A percentile compares a stretch with the other conserved stretches of the same genome.
phyloP scores from a whole-genome alignment of 2,113 vertebrate species.

The Thomomys bottae region DNA sequence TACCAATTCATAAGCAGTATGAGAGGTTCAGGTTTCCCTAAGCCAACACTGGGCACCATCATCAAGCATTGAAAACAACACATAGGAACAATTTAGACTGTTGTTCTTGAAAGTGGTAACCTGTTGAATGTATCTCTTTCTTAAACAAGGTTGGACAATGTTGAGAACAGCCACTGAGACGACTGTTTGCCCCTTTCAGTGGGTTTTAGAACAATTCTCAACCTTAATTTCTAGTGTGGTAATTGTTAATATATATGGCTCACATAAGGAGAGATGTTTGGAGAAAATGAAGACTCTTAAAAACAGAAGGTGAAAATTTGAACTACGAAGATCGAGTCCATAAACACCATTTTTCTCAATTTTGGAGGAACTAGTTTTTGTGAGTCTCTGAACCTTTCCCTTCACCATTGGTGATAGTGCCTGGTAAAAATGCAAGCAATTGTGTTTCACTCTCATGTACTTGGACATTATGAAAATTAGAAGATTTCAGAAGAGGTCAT shows the following conservation, averaged over 20 bases:
- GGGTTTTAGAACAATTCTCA: not conserved
- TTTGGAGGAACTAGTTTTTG: not conserved
- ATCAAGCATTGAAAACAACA: not conserved
- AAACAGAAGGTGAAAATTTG: not conserved
- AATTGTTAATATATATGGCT: not conserved
- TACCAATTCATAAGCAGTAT: not conserved
- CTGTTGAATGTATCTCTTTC: not conserved
- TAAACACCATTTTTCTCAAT: not conserved
- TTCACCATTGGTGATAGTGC: not conserved
- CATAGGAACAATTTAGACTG: not conserved
- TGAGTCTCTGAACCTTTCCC: not conserved
- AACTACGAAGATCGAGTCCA: conserved; percentile 7
- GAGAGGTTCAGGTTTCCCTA: not conserved
- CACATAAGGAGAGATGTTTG: not conserved
- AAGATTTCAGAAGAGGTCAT: not conserved
- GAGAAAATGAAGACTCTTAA: not conserved
- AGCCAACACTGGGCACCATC: not conserved
- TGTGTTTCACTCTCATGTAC: not conserved
- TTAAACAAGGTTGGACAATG: not conserved
- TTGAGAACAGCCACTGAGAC: not conserved
- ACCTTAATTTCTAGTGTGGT: not conserved
- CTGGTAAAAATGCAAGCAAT: conserved; percentile 9
- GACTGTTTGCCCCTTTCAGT: not conserved
- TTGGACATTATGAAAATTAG: not conserved
- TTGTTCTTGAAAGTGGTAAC: not conserved